These are phyloP conservation scores for Prolemur simus DNA, from an alignment of 2,113 vertebrate species.

Conservation along the genomic window DNA sequence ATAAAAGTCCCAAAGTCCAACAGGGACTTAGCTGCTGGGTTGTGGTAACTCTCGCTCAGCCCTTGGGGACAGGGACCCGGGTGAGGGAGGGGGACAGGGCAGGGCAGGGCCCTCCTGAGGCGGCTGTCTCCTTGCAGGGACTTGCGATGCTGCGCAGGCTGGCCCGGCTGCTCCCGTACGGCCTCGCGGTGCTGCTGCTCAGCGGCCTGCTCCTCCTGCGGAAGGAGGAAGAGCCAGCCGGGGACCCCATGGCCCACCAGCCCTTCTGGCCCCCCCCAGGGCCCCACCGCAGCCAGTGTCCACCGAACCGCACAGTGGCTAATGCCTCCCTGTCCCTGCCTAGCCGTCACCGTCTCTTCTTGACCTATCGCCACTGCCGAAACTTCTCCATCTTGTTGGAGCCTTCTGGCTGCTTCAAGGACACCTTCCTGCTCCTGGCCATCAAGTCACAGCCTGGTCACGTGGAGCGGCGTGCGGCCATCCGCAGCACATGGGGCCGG, in stretches of 20 bases:
- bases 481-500: conserved; percentile 87
- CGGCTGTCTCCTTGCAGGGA: conserved; percentile 36
- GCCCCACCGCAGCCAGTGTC: conserved; percentile 56
- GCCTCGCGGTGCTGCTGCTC: conserved; percentile 56
- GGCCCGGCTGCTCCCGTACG: conserved; percentile 61
- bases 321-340: conserved; percentile 78
- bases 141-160: conserved; percentile 73
- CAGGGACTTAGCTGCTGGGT: background rate
- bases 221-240: conserved; percentile 44
- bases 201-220: conserved; percentile 69
- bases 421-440: conserved; percentile 83
- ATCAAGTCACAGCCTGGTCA: conserved; percentile 86
- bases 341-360: conserved; percentile 79
- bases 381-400: conserved; percentile 80
- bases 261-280: background rate
- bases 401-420: conserved; percentile 78
- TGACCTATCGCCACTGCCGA: conserved; percentile 86
- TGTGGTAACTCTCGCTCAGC: background rate
- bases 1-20: background rate
- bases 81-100: fast-evolving
- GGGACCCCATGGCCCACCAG: fast-evolving
- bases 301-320: conserved; percentile 59
- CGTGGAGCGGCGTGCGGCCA: conserved; percentile 81
- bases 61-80: background rate
- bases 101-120: background rate